A percentile compares a stretch with the other conserved stretches of the same genome.
Conservation (phyloP, 2,113 vertebrate genomes). For the Bujurquina vittata region DNA sequence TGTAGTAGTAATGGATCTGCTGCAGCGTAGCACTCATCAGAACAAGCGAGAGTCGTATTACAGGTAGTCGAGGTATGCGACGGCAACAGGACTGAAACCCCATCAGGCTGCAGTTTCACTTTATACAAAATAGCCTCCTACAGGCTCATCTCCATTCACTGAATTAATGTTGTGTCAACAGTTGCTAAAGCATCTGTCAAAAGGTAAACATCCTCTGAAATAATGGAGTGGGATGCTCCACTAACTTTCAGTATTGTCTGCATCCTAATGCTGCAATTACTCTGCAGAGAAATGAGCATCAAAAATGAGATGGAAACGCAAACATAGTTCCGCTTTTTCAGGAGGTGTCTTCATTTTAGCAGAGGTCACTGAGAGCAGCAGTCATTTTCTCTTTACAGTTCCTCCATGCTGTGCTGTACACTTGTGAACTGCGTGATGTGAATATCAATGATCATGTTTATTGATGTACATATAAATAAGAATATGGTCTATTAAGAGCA, state of each 20-base stretch:
- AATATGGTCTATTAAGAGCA: not conserved
- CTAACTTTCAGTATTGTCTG: slow-evolving; percentile 20
- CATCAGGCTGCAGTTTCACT: slow-evolving; percentile 19
- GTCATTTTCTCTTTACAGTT: slow-evolving; percentile 14
- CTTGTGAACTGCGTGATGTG: slow-evolving; percentile 9
- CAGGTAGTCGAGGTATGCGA: not conserved
- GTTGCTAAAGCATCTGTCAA: slow-evolving; percentile 44
- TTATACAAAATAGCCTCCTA: slow-evolving; percentile 19
- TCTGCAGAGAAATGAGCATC: slow-evolving; percentile 15
- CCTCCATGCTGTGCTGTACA: not conserved
- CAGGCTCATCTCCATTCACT: slow-evolving; percentile 31
- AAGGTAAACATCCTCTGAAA: slow-evolving; percentile 53
- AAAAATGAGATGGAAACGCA: slow-evolving; percentile 14
- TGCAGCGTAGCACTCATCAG: not conserved
- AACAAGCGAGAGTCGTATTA: not conserved
- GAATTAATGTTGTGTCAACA: slow-evolving; percentile 50
- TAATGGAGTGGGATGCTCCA: slow-evolving; percentile 41
- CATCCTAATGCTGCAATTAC: slow-evolving; percentile 34
- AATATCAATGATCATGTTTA: slow-evolving; percentile 38
- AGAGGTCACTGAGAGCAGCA: slow-evolving; percentile 5
- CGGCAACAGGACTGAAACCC: slow-evolving; percentile 21
- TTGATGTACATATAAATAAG: slow-evolving; percentile 19
- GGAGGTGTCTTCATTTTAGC: not conserved
- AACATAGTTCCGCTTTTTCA: not conserved
- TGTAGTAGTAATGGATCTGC: not conserved